A percentile compares a stretch with the other conserved stretches of the same genome.
These are phyloP conservation scores for Orgyia antiqua DNA, from an alignment of 2,888 invertebrate species.

Conservation along the genomic window DNA sequence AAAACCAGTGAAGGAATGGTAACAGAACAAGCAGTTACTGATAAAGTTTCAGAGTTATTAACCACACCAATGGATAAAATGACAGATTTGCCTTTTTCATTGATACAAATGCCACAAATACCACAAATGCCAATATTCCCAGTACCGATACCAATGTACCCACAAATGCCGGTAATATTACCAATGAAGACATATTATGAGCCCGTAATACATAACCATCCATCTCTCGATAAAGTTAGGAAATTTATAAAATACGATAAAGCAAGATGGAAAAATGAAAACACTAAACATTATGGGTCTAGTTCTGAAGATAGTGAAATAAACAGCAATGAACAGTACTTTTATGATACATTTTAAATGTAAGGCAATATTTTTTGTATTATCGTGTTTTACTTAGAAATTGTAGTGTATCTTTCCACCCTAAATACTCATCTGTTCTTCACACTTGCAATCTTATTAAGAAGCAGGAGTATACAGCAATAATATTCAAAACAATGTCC, in stretches of 20 bases:
- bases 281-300: constrained; percentile 8
- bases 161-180: constrained; percentile 33
- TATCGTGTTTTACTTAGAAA: too few species aligned
- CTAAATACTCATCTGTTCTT: too few species aligned
- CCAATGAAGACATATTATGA: constrained; percentile 47
- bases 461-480: too few species aligned
- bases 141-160: constrained; percentile 11
- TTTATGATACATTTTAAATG: too few species aligned
- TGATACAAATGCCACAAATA: constrained; percentile 3
- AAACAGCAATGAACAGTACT: too few species aligned
- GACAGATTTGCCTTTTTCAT: neutral
- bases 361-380: too few species aligned
- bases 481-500: too few species aligned
- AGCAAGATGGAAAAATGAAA: constrained; percentile 14
- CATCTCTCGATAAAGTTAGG: constrained; percentile 40
- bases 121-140: constrained; percentile 5
- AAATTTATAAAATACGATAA: constrained; percentile 27
- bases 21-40: neutral
- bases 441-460: too few species aligned
- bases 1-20: neutral
- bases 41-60: neutral
- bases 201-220: constrained; percentile 55
- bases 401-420: too few species aligned
- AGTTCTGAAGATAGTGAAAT: constrained; percentile 6
- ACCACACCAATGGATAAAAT: neutral